Evolutionary conservation across 2,797 vertebrate species (phyloP).

Genomic region (Poeciliopsis paucimaculata): DNA sequence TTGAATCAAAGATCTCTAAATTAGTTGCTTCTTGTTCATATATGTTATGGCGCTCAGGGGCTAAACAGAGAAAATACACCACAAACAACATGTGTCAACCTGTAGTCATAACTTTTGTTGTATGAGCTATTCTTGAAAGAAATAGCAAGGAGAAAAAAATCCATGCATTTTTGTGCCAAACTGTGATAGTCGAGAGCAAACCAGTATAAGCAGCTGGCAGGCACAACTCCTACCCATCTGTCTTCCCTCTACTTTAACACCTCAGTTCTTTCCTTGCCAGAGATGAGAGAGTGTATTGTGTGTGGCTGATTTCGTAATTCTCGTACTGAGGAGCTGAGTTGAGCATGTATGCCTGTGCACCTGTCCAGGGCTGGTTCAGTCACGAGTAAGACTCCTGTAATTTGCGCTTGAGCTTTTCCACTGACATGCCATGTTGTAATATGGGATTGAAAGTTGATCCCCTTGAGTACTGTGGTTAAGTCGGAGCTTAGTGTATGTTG

Average conservation of each 20-base stretch:
- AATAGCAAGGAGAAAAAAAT: constrained; percentile 14
- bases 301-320: constrained; percentile 61
- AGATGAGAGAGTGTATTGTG: constrained; percentile 64
- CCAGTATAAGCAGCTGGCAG: constrained; percentile 60
- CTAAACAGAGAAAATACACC: constrained; percentile 47
- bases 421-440: constrained; percentile 58
- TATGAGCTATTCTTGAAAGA: constrained; percentile 39
- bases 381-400: constrained; percentile 47
- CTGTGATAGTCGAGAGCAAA: constrained; percentile 29
- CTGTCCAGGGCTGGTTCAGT: constrained; percentile 54
- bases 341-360: constrained; percentile 59
- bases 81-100: constrained; percentile 29
- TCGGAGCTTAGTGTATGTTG: constrained; percentile 20
- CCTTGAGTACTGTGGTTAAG: constrained; percentile 31
- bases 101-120: constrained; percentile 45
- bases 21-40: constrained; percentile 10
- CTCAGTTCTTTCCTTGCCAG: constrained; percentile 48
- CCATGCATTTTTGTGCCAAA: constrained; percentile 38
- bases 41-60: constrained; percentile 22
- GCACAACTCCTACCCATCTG: constrained; percentile 55
- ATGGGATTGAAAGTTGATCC: constrained; percentile 58
- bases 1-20: constrained; percentile 31
- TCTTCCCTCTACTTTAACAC: constrained; percentile 51
- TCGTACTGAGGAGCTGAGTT: constrained; percentile 52
- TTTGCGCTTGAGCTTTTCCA: constrained; percentile 50